phyloP scores from a whole-genome alignment of 2,797 vertebrate genomes.

The Lepus townsendii region DNA sequence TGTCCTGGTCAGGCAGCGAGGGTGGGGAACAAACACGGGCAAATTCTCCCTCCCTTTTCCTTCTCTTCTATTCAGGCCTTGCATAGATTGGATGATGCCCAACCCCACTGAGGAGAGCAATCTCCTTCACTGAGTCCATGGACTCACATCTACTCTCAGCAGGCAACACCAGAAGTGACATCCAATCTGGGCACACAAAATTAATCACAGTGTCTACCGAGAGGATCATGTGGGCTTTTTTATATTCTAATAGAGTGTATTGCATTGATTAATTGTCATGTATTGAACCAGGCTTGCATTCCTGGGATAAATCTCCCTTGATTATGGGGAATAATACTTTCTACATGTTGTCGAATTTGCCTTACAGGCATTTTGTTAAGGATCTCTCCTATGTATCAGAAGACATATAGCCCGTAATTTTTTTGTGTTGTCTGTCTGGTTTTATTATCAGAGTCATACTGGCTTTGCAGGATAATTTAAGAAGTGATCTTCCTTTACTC shows the following conservation, averaged over 20 bases:
- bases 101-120: neutral
- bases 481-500: neutral
- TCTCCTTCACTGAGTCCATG: neutral
- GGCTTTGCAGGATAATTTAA: neutral
- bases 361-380: neutral
- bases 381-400: neutral
- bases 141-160: neutral
- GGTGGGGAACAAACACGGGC: neutral
- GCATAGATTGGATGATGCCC: neutral
- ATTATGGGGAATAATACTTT: neutral
- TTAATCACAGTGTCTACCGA: neutral
- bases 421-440: neutral
- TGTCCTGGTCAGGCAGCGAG: too few relatives aligned
- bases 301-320: neutral
- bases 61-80: neutral
- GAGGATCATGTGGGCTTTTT: neutral
- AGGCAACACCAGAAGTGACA: neutral
- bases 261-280: neutral
- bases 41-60: neutral
- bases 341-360: neutral
- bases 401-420: neutral
- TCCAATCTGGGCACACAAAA: neutral
- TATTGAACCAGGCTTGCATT: neutral
- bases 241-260: neutral
- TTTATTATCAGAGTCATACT: neutral